phyloP scores from a whole-genome alignment of 2,888 invertebrate species.

The Amiota mariae region DNA sequence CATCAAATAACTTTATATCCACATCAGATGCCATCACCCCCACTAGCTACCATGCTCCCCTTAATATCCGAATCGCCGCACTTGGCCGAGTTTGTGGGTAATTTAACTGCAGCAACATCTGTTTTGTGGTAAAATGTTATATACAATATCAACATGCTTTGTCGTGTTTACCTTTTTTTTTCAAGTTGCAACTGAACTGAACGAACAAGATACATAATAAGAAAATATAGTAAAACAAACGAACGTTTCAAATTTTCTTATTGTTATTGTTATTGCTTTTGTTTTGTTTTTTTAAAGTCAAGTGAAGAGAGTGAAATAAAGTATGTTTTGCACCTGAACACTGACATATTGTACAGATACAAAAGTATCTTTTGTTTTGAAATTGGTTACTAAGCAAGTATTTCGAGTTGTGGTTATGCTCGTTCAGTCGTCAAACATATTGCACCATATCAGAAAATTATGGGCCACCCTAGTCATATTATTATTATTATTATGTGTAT shows the following conservation, averaged over 20 bases:
- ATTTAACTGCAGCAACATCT: slow-evolving; percentile 29
- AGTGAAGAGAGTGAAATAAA: background rate
- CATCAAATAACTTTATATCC: slow-evolving; percentile 17
- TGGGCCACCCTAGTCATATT: slow-evolving; percentile 23
- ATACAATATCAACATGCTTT: background rate
- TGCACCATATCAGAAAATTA: slow-evolving; percentile 3
- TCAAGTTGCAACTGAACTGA: slow-evolving; percentile 4
- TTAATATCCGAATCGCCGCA: background rate
- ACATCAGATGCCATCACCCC: background rate
- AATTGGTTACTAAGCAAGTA: slow-evolving; percentile 19
- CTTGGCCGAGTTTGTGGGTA: slow-evolving; percentile 29
- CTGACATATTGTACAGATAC: background rate
- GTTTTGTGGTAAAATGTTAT: slow-evolving; percentile 25
- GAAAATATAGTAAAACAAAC: background rate
- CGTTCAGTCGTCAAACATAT: slow-evolving; percentile 18
- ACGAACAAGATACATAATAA: slow-evolving; percentile 3
- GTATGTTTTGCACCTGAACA: slow-evolving; percentile 21
- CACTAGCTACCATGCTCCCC: background rate
- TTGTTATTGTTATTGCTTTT: background rate
- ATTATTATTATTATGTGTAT: background rate
- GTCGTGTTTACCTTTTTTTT: slow-evolving; percentile 6
- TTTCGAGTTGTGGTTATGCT: slow-evolving; percentile 17
- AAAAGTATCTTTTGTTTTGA: slow-evolving; percentile 17
- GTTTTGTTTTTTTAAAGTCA: background rate
- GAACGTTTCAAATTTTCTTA: slow-evolving; percentile 19